Conservation (phyloP, 2,113 vertebrate genomes). For the Peromyscus leucopus region DNA sequence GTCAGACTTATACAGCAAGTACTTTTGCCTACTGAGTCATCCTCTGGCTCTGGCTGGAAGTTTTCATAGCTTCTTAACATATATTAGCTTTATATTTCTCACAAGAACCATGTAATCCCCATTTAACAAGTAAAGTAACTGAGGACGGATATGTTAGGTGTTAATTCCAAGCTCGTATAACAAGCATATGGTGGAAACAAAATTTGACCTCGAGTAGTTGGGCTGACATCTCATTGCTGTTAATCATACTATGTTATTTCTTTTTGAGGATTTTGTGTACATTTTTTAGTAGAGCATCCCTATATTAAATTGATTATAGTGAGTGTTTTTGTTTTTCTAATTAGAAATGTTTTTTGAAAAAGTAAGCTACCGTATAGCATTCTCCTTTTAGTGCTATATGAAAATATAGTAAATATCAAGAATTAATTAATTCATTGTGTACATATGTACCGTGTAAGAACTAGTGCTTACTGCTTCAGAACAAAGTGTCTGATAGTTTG, state of each 20-base stretch:
- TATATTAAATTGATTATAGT: slow-evolving; percentile 23
- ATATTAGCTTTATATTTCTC: not conserved
- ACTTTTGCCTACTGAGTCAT: not conserved
- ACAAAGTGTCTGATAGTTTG: slow-evolving; percentile 42
- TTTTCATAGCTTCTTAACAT: not conserved
- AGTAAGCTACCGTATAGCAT: slow-evolving; percentile 35
- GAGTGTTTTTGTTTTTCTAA: slow-evolving; percentile 49
- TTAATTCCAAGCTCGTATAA: not conserved
- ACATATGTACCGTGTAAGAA: slow-evolving; percentile 7
- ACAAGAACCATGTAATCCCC: not conserved
- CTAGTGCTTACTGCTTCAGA: slow-evolving; percentile 61
- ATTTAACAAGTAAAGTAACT: slow-evolving; percentile 42
- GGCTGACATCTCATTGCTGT: not conserved
- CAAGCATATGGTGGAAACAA: not conserved
- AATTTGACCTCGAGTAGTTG: not conserved
- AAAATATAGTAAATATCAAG: slow-evolving; percentile 67
- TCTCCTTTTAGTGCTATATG: slow-evolving; percentile 55
- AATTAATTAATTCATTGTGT: slow-evolving; percentile 55
- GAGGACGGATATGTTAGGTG: slow-evolving; percentile 1
- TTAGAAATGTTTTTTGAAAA: slow-evolving; percentile 40
- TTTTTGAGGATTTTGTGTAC: not conserved
- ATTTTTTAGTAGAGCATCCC: not conserved
- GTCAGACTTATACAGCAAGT: not conserved
- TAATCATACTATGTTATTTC: not conserved
- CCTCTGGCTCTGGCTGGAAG: not conserved